Conservation (phyloP, 2,888 invertebrate species). For the Synergus itoensis region DNA sequence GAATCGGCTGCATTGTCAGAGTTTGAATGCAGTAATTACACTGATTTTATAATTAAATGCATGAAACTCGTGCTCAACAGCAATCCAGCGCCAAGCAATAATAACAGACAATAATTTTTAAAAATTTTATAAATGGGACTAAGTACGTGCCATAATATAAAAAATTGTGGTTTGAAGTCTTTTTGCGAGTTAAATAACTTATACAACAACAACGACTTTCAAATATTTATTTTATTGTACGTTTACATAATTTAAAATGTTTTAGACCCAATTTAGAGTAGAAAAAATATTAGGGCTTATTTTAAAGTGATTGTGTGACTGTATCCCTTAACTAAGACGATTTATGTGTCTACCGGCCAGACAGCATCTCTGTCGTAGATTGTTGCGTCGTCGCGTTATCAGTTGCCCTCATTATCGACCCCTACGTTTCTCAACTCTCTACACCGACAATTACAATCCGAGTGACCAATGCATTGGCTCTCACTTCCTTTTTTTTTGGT, state of each 20-base stretch:
- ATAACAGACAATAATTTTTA: too few species aligned
- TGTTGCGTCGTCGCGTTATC: slow-evolving; percentile 41
- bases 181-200: too few species aligned
- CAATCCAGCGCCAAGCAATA: too few species aligned
- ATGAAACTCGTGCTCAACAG: too few species aligned
- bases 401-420: slow-evolving; percentile 39
- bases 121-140: too few species aligned
- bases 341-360: slow-evolving; percentile 29
- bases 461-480: slow-evolving; percentile 3
- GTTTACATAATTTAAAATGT: not conserved
- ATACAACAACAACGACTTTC: not conserved
- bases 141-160: too few species aligned
- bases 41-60: too few species aligned
- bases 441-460: slow-evolving; percentile 21
- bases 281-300: not conserved
- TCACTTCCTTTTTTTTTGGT: not conserved
- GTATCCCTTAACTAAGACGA: slow-evolving; percentile 23
- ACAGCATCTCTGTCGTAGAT: slow-evolving; percentile 39
- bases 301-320: slow-evolving; percentile 16
- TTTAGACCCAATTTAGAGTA: not conserved
- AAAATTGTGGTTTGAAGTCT: too few species aligned
- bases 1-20: too few species aligned
- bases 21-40: too few species aligned
- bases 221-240: not conserved
- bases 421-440: slow-evolving; percentile 16